Conservation (phyloP, 2,888 invertebrate species). For the Orchesellides sinensis region DNA sequence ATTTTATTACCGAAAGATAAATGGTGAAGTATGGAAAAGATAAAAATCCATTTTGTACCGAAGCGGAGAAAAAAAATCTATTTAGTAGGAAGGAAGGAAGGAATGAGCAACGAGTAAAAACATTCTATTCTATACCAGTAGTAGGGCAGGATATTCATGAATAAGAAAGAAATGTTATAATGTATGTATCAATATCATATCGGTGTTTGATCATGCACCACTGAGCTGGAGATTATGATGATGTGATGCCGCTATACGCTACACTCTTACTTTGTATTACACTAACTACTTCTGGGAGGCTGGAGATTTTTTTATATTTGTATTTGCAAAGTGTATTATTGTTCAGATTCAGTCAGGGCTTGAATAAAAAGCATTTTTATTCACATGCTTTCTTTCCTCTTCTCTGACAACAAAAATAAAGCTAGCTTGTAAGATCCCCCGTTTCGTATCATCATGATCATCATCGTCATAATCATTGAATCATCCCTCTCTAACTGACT, state of each 20-base stretch:
- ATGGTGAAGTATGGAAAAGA: slow-evolving; percentile 14
- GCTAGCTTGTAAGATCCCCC: too few species aligned
- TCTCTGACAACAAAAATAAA: too few species aligned
- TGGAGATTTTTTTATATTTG: too few species aligned
- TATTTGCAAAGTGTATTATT: too few species aligned
- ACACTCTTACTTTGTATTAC: too few species aligned
- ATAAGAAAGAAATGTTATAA: slow-evolving; percentile 29
- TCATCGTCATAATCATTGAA: slow-evolving; percentile 38
- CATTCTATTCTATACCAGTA: too few species aligned
- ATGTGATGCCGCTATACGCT: too few species aligned
- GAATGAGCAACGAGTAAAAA: neutral
- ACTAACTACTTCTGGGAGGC: too few species aligned
- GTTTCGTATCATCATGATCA: neutral
- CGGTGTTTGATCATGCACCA: slow-evolving; percentile 49
- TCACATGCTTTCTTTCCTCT: neutral
- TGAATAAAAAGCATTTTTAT: neutral
- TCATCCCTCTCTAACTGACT: slow-evolving; percentile 23
- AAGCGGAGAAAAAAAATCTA: slow-evolving; percentile 3
- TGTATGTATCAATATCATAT: slow-evolving; percentile 54
- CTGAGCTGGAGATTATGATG: slow-evolving; percentile 21
- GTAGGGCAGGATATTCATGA: too few species aligned
- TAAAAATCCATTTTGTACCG: slow-evolving; percentile 27
- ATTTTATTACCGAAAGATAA: slow-evolving; percentile 18
- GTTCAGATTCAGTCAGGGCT: too few species aligned
- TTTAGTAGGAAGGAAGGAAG: too few species aligned